Base-by-base conservation (phyloP, 2,888 invertebrate genomes). In the Drosophila neotestacea region DNA sequence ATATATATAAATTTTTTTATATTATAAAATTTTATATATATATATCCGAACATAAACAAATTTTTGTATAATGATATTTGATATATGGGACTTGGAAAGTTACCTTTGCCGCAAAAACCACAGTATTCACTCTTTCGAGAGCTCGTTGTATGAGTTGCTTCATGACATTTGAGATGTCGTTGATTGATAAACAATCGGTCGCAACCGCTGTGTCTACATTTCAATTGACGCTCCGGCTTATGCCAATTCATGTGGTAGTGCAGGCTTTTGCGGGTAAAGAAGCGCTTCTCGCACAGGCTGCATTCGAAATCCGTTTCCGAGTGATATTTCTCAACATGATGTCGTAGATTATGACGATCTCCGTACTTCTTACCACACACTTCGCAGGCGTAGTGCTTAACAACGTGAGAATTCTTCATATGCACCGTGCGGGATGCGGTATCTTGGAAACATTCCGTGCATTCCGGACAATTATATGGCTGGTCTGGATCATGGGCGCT, bases 181-280 rank as follows among this genome's bases (percentile, higher is more conserved):
- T 89, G 88, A 74, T 86, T 91, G 44, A 91, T 91, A 48, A 91
- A 91, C 13, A 91, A 62, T n/a, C 91, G 77, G 58, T 91, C 91
- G 58, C 91, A 91, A 38, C 90, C 91, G 28, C 66, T 89, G 58
- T 90, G 84, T 4, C 77, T 75, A 16, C 91, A 91, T 46, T 89
- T 85, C 7, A 91, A 65, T 63, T 90, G 90, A 4, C 85, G 80
- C 27, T 89, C 84, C 16, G 91, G 91, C 58, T 87, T 89, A 51
- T 91, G 91, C 91, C 91, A 91, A 54, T 89, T 91, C 85, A 88
- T 91, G 62, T 91, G 91, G 54, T 91, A 90, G 41, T 87, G 91
- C 4, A 91, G 73, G 44, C 91, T 91, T 60, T 91, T 91, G 6
- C 89, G 83, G 4, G 91, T 89, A 34, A 90, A 88, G 67, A 91